Base-by-base conservation (phyloP, 2,113 vertebrate species). In the Mungos mungo region DNA sequence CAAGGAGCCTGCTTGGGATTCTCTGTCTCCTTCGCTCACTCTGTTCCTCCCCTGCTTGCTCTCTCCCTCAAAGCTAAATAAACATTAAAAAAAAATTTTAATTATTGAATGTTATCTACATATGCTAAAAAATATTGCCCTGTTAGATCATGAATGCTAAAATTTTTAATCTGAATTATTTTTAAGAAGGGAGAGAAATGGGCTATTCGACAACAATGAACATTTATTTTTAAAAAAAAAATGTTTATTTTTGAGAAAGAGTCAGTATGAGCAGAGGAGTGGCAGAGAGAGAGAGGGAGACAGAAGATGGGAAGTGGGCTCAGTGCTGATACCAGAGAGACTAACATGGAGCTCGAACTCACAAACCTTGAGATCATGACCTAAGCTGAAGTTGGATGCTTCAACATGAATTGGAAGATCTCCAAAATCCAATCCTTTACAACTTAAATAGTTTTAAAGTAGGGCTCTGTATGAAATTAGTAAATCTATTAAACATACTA, bases 371-470 rank as follows among this genome's bases (percentile, higher is more conserved):
- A 60, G 57, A 60, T 60, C 57, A 60, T 23, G 21, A 60, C 8
- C 21, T 60, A 21, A 60, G 57, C 57, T 21, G 2, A 60, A 23
- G 57, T 60, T 9, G 8, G 19, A 60, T 23, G 21, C 21, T 60
- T 41, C 41, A 41, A 5, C 7, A 54, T 29, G 57, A 66, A 87
- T 81, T 66, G 11, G 31, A 92, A 88, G 76, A 80, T 81, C 74
- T 90, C 52, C 90, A 87, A 96, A 85, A 60, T 65, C 16, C 19
- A 96, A 21, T 57, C 76, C 41, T 95, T 77, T 81, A 88, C 33
- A 63, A 93, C 45, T 88, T 76, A 85, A 85, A 57, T 50, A 14
- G 54, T 83, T 91, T 89, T 63, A 23, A 60, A 80, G 41, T 80
- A 79, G 57, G 25, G 3, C 81, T 96, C n/a, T 60, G 63, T 52